Evolutionary conservation across 2,113 vertebrate genomes (phyloP).

Genomic region (Poecile atricapillus): DNA sequence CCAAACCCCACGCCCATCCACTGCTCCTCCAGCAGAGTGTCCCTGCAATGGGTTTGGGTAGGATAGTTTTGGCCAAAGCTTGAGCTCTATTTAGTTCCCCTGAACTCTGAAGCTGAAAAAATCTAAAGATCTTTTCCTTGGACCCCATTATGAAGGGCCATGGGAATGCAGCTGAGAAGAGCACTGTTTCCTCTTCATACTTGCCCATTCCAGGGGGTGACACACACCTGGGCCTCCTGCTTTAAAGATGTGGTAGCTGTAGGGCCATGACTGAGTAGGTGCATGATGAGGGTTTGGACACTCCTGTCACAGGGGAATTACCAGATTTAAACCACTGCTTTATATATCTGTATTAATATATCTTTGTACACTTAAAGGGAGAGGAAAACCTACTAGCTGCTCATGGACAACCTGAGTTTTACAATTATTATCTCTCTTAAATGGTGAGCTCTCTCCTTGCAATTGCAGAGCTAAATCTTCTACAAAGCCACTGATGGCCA

Average conservation of each 20-base stretch:
- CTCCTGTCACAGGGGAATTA: neutral
- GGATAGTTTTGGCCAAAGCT: neutral
- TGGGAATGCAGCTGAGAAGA: neutral
- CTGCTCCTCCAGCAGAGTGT: neutral
- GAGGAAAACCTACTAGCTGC: neutral
- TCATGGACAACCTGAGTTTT: neutral
- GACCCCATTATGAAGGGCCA: neutral
- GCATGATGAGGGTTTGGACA: neutral
- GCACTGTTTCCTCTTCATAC: neutral
- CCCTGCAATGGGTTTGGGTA: neutral
- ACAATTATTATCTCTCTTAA: neutral
- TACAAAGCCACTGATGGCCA: neutral
- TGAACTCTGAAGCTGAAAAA: neutral
- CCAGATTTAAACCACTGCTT: neutral
- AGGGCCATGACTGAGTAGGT: neutral
- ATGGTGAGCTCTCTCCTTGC: neutral
- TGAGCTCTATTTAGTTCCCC: neutral
- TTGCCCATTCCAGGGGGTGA: neutral
- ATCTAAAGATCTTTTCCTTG: neutral
- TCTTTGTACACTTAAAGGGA: neutral
- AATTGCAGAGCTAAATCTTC: neutral
- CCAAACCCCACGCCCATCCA: neutral
- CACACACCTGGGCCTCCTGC: neutral
- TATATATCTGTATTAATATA: neutral
- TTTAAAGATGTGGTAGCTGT: neutral